Percentiles rank a stretch among this genome's conserved stretches.
Conservation (phyloP, 2,888 invertebrate species). For the Nebria brevicollis region DNA sequence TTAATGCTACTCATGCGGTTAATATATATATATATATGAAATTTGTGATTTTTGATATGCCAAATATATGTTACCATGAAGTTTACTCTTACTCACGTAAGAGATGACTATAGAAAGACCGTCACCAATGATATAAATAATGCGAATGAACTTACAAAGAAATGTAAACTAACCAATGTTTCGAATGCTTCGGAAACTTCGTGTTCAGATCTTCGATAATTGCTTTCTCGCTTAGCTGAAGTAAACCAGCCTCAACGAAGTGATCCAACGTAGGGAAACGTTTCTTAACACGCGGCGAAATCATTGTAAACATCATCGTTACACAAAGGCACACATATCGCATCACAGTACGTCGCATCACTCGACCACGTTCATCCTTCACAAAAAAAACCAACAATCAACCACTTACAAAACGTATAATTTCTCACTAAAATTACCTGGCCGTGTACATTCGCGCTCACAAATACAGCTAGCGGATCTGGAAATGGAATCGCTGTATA, state of each 20-base stretch:
- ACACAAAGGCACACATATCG: constrained; percentile 86
- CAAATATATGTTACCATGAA: no score
- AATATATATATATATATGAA: no score
- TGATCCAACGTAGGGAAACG: constrained; percentile 86
- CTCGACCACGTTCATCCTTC: constrained; percentile 82
- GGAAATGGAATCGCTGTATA: constrained; percentile 87
- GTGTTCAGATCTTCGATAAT: constrained; percentile 82
- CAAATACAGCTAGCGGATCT: constrained; percentile 86
- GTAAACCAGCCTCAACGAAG: constrained; percentile 84
- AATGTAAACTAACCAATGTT: constrained; percentile 75
- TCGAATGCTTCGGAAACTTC: constrained; percentile 85
- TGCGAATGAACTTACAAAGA: constrained; percentile 39
- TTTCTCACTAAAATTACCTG: constrained; percentile 66
- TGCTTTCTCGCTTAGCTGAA: constrained; percentile 82
- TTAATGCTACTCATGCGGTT: no score
- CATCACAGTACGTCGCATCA: constrained; percentile 85
- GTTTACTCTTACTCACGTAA: no score
- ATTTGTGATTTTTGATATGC: no score
- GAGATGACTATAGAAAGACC: neutral
- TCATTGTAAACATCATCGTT: constrained; percentile 88
- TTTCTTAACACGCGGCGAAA: constrained; percentile 88
- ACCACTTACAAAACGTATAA: neutral
- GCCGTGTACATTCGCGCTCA: constrained; percentile 84
- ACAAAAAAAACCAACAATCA: neutral
- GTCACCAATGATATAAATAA: constrained; percentile 9